A percentile compares a stretch with the other conserved stretches of the same genome.
These are phyloP conservation scores for Protonemura montana DNA, from an alignment of 2,888 invertebrate species.

Conservation along the genomic window DNA sequence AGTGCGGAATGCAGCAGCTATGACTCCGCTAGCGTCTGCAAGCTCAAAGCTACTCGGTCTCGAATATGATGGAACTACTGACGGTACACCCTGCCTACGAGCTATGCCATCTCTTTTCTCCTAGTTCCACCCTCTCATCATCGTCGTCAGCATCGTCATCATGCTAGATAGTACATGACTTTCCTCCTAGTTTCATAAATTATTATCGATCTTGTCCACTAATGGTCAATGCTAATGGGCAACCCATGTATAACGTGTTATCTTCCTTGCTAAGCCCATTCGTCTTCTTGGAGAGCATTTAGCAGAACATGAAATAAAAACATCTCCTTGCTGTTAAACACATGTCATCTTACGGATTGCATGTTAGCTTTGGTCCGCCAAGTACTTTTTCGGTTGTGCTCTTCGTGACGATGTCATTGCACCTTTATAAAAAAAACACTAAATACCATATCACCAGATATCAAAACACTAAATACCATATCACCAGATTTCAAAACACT, in stretches of 20 bases:
- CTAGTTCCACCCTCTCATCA: neutral
- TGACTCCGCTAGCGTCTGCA: no score
- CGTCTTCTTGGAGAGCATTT: conserved; percentile 33
- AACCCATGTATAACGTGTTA: conserved; percentile 29
- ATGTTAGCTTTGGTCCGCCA: no score
- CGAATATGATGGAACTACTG: neutral
- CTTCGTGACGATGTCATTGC: no score
- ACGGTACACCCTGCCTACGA: neutral
- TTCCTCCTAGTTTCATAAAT: conserved; percentile 24
- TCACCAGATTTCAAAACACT: no score
- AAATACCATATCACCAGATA: no score
- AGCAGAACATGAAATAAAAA: neutral
- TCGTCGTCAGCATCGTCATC: neutral
- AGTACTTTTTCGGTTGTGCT: no score
- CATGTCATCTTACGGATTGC: conserved; percentile 1
- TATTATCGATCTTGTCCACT: conserved; percentile 32
- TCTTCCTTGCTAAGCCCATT: conserved; percentile 17
- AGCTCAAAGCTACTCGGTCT: no score
- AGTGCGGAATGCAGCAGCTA: no score
- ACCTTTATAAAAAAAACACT: no score
- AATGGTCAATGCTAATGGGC: conserved; percentile 32
- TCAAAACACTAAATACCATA: no score
- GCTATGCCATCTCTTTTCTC: neutral
- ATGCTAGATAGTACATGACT: neutral
- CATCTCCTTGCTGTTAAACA: conserved; percentile 16